These are phyloP conservation scores for Globia sparganii DNA, from an alignment of 2,888 invertebrate species.

Conservation along the genomic window DNA sequence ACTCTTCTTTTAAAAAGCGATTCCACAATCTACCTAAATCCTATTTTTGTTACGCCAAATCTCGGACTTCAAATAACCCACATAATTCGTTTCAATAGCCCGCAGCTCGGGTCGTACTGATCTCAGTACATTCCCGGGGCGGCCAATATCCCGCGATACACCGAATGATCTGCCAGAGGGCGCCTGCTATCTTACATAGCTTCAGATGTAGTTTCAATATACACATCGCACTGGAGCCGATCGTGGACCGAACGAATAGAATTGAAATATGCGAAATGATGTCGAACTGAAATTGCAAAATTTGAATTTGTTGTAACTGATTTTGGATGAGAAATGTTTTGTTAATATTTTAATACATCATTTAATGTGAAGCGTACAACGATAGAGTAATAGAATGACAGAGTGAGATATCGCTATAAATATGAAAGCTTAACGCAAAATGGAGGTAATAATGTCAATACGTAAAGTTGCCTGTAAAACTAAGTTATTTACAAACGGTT, in stretches of 20 bases:
- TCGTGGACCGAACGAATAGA: conserved; percentile 1
- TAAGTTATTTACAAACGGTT: not conserved
- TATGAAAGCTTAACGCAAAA: not conserved
- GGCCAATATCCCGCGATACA: conserved; percentile 48
- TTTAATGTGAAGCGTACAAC: not conserved
- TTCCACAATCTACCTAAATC: conserved; percentile 3
- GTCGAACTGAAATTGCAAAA: conserved; percentile 1
- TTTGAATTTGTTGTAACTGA: conserved; percentile 25
- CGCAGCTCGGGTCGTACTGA: conserved; percentile 28
- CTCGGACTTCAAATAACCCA: conserved; percentile 1
- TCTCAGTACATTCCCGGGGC: conserved; percentile 37
- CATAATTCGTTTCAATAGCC: conserved; percentile 25
- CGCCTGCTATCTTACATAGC: conserved; percentile 34
- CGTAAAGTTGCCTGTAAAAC: not conserved
- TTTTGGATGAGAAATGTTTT: conserved; percentile 6
- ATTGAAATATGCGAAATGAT: conserved; percentile 26
- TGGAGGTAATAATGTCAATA: not conserved
- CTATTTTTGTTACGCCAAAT: not conserved
- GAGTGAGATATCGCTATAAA: not conserved
- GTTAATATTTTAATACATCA: not conserved
- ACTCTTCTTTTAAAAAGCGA: not conserved
- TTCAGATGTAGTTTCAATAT: conserved; percentile 14
- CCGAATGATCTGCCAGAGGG: conserved; percentile 16
- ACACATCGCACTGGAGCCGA: conserved; percentile 6
- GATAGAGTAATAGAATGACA: not conserved